These are phyloP conservation scores for Lacanobia oleracea DNA, from an alignment of 2,888 invertebrate genomes.

Conservation along the genomic window DNA sequence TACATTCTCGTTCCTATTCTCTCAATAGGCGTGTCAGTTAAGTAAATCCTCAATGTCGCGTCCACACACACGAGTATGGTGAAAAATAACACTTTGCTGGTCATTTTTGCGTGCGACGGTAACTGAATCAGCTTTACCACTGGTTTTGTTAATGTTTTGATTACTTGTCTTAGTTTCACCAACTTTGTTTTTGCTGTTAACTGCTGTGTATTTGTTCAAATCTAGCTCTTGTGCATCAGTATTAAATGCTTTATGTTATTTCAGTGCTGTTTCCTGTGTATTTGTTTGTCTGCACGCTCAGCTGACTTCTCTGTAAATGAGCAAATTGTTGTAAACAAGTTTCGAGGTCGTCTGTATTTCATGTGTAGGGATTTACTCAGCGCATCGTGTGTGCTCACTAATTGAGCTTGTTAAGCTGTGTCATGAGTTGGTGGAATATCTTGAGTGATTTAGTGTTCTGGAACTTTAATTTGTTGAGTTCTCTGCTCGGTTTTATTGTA, in stretches of 20 bases:
- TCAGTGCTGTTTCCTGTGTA: slow-evolving; percentile 20
- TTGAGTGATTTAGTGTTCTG: slow-evolving; percentile 34
- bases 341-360: slow-evolving; percentile 71
- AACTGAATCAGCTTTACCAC: slow-evolving; percentile 70
- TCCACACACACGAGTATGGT: slow-evolving; percentile 70
- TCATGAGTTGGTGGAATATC: slow-evolving; percentile 42
- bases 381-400: slow-evolving; percentile 43
- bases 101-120: slow-evolving; percentile 71
- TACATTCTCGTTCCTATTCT: slow-evolving; percentile 81
- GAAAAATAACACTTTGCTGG: slow-evolving; percentile 61
- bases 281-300: slow-evolving; percentile 65
- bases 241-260: slow-evolving; percentile 53
- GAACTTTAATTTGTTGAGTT: slow-evolving; percentile 24
- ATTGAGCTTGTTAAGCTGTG: slow-evolving; percentile 58
- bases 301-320: slow-evolving; percentile 70
- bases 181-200: slow-evolving; percentile 67
- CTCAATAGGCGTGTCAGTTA: slow-evolving; percentile 79
- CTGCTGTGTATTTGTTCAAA: slow-evolving; percentile 45
- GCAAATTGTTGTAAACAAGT: slow-evolving; percentile 77
- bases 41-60: slow-evolving; percentile 74
- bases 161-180: slow-evolving; percentile 75
- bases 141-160: slow-evolving; percentile 74
- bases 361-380: slow-evolving; percentile 52
- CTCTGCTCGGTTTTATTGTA: slow-evolving; percentile 1
- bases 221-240: slow-evolving; percentile 65